Conservation (phyloP, 1,140 invertebrate species). For the Heliconius himera region DNA sequence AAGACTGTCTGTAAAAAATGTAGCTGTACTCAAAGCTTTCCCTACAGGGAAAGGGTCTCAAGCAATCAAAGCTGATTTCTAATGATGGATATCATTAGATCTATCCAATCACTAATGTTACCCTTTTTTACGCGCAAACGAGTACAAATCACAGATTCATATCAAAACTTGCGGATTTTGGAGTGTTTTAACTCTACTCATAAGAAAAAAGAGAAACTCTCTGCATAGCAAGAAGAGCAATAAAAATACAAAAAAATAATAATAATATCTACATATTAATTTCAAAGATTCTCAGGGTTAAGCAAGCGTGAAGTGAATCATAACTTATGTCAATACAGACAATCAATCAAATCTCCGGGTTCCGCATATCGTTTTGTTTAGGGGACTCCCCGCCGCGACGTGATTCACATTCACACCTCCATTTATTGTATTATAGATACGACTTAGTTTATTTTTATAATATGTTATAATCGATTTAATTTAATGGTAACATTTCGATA, state of each 20-base stretch:
- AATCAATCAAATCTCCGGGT: conserved; percentile 6
- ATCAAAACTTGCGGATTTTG: no score
- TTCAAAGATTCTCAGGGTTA: not conserved
- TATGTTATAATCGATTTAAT: conserved; percentile 5
- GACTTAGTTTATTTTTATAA: conserved; percentile 2
- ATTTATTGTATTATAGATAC: not conserved
- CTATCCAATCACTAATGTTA: no score
- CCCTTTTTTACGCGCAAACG: no score
- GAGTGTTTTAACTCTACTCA: no score
- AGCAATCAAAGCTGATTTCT: no score
- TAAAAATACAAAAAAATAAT: not conserved
- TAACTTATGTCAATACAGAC: conserved; percentile 14
- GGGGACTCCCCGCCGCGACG: conserved; percentile 1
- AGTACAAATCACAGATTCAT: no score
- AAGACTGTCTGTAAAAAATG: no score
- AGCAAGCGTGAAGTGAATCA: conserved; percentile 10
- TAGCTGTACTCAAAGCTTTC: no score
- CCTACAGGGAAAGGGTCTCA: no score
- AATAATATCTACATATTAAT: not conserved
- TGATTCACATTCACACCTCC: conserved; percentile 8
- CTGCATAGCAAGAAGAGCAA: not conserved
- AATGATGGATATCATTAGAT: no score
- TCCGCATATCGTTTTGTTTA: conserved; percentile 12
- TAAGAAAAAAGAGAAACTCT: no score
- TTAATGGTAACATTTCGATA: not conserved